A percentile compares a stretch with the other conserved stretches of the same genome.
phyloP scores from a whole-genome alignment of 2,888 invertebrate genomes.

The Platynereis dumerilii region DNA sequence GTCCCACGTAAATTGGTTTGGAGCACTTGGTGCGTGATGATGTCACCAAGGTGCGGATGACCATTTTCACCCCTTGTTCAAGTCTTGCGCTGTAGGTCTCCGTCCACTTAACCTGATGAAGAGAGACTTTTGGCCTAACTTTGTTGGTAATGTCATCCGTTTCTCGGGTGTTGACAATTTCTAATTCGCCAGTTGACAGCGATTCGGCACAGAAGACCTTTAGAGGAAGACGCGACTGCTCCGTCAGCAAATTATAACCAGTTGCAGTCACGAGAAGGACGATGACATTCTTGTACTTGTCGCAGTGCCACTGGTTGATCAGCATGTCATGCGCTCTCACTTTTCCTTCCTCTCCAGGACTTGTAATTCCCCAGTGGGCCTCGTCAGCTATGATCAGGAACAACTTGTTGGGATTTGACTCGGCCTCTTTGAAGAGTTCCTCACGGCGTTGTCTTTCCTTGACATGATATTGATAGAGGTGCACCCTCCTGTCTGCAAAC shows the following conservation, averaged over 20 bases:
- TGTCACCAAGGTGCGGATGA: no score
- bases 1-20: no score
- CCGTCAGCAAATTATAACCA: slow-evolving; percentile 22
- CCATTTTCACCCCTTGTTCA: no score
- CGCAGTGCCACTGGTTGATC: slow-evolving; percentile 15
- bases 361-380: slow-evolving; percentile 17
- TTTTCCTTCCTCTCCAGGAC: no score
- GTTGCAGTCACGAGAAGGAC: slow-evolving; percentile 23
- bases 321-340: not conserved
- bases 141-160: not conserved
- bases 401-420: slow-evolving; percentile 2
- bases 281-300: slow-evolving; percentile 9
- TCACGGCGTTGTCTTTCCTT: no score
- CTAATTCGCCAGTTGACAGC: not conserved
- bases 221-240: slow-evolving; percentile 2
- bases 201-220: not conserved
- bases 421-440: no score
- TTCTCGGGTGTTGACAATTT: no score
- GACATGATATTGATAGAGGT: no score
- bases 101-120: not conserved
- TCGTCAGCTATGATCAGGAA: slow-evolving; percentile 14
- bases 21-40: no score
- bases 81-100: no score
- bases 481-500: no score
- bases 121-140: not conserved